Conservation (phyloP, 92 coral and sea anemone genomes). For the Parazoanthus darwini region DNA sequence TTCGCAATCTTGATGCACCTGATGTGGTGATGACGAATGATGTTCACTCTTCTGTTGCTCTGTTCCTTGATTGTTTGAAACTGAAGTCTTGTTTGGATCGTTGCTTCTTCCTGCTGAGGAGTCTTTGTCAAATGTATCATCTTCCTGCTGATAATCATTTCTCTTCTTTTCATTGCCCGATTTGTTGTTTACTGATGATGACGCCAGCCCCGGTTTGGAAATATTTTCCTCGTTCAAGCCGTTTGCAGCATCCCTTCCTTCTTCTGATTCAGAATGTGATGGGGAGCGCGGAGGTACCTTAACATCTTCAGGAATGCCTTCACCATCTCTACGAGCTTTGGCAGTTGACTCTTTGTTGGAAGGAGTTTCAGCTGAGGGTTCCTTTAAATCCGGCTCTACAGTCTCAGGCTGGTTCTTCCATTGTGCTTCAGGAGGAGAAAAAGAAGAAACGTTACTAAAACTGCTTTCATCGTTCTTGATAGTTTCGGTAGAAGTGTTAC, state of each 20-base stretch:
- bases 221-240: not conserved
- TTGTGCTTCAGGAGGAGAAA: not conserved
- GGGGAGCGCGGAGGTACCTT: not conserved
- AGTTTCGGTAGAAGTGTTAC: not conserved
- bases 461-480: not conserved
- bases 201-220: not conserved
- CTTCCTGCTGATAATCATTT: not conserved
- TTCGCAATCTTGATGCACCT: not conserved
- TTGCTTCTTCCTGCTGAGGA: not conserved
- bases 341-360: not conserved
- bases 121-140: too few species aligned
- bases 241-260: not conserved
- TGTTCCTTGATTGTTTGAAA: not conserved
- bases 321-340: not conserved
- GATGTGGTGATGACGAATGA: not conserved
- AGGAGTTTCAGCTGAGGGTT: not conserved
- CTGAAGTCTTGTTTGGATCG: not conserved
- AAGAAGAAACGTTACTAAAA: not conserved
- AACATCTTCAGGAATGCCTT: not conserved
- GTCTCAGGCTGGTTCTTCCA: not conserved
- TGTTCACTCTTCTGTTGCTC: not conserved
- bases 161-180: not conserved
- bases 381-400: not conserved
- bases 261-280: not conserved
- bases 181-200: not conserved